These are phyloP conservation scores for Caenorhabditis latens DNA, from an alignment of 1,140 invertebrate genomes.

Conservation along the genomic window DNA sequence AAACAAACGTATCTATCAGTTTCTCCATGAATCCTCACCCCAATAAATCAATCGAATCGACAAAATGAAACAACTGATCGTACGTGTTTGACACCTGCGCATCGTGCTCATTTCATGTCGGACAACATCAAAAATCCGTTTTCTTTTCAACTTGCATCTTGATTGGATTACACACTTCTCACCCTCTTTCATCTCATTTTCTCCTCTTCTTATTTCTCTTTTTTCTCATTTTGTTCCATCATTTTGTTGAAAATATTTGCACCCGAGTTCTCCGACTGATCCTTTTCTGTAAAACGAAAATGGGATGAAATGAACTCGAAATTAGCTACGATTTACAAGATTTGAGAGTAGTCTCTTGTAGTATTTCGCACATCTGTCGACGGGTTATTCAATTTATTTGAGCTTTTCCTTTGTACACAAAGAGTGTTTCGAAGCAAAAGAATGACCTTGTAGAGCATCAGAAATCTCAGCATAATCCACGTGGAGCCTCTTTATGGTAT, in stretches of 20 bases:
- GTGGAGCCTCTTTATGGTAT: no score
- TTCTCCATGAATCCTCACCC: no score
- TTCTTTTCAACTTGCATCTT: conserved; percentile 1
- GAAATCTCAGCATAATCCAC: neutral
- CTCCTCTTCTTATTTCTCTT: neutral
- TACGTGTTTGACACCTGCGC: conserved; percentile 18
- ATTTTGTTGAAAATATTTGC: conserved; percentile 2
- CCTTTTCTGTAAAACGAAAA: neutral
- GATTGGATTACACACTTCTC: conserved; percentile 35
- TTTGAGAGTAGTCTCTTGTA: neutral
- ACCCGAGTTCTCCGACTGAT: neutral
- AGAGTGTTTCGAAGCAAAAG: neutral
- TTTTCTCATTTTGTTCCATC: neutral
- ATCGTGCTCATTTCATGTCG: neutral
- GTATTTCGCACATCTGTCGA: conserved; percentile 3
- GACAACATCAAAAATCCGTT: conserved; percentile 42
- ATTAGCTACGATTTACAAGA: neutral
- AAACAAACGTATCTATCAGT: no score
- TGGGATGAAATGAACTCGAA: neutral
- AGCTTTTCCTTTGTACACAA: neutral
- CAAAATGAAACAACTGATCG: neutral
- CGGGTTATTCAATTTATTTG: conserved; percentile 10
- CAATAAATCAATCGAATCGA: conserved; percentile 5
- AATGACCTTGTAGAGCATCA: neutral
- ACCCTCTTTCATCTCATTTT: neutral